Conservation (phyloP, 1,140 invertebrate species). For the Drosophila ficusphila region DNA sequence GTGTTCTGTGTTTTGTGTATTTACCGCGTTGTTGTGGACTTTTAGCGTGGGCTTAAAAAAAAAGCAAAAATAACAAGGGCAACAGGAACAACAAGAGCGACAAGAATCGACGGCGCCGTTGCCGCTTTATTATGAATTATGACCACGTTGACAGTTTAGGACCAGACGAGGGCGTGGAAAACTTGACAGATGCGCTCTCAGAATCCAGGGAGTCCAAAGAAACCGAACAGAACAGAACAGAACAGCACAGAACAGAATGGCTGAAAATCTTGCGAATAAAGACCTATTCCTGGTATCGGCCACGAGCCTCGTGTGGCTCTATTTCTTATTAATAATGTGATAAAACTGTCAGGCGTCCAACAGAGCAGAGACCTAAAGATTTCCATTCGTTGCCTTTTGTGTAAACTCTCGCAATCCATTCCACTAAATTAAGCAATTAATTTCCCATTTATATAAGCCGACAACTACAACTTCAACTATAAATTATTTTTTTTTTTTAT, state of each 20-base stretch:
- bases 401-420: conserved; percentile 73
- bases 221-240: neutral
- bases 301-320: conserved; percentile 46
- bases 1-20: conserved; percentile 36
- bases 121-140: conserved; percentile 79
- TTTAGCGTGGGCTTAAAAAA: conserved; percentile 28
- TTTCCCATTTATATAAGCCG: conserved; percentile 79
- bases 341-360: conserved; percentile 74
- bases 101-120: conserved; percentile 66
- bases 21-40: conserved; percentile 39
- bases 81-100: conserved; percentile 23
- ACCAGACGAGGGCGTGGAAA: conserved; percentile 78
- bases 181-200: conserved; percentile 77
- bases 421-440: conserved; percentile 83
- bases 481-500: conserved; percentile 52
- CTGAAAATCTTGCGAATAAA: conserved; percentile 43
- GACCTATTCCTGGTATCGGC: conserved; percentile 68
- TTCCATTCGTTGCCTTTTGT: conserved; percentile 39
- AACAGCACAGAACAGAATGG: too few relatives aligned
- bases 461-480: conserved; percentile 72
- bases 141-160: conserved; percentile 79
- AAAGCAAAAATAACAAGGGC: conserved; percentile 3
- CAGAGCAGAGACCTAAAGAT: conserved; percentile 35
- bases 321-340: conserved; percentile 83
- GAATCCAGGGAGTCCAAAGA: conserved; percentile 13